These are phyloP conservation scores for Selene dorsalis DNA, from an alignment of 2,797 vertebrate species.

Conservation along the genomic window DNA sequence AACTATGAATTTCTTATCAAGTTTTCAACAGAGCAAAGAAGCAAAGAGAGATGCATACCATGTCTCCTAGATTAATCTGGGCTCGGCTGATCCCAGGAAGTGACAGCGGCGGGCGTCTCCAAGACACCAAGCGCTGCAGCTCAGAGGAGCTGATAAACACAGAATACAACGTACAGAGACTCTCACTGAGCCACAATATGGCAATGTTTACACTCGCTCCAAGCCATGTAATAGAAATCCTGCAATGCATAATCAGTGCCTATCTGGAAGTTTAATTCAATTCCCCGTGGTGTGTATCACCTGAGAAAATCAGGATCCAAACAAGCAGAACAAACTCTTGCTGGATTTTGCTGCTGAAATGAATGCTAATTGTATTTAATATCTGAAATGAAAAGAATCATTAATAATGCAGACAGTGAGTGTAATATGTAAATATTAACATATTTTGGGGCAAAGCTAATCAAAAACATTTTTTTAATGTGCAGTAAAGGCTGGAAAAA, in stretches of 20 bases:
- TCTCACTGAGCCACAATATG: conserved; percentile 75
- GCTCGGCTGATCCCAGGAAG: conserved; percentile 62
- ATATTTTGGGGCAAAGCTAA: conserved; percentile 12
- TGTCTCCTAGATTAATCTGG: conserved; percentile 76
- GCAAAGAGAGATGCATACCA: conserved; percentile 51
- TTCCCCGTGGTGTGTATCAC: conserved; percentile 67
- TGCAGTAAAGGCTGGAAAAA: background rate
- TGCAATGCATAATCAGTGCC: conserved; percentile 68
- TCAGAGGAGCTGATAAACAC: conserved; percentile 63
- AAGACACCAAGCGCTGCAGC: conserved; percentile 37
- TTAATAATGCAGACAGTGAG: conserved; percentile 29
- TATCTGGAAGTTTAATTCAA: conserved; percentile 72
- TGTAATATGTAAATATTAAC: conserved; percentile 25
- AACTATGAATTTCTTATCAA: conserved; percentile 76
- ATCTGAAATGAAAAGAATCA: conserved; percentile 45
- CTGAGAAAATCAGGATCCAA: conserved; percentile 71
- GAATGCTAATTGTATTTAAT: conserved; percentile 34
- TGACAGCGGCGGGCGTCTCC: conserved; percentile 55
- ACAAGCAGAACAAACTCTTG: conserved; percentile 54
- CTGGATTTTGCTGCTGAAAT: conserved; percentile 40
- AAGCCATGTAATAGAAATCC: conserved; percentile 72
- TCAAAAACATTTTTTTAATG: conserved; percentile 8
- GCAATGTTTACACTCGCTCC: conserved; percentile 79
- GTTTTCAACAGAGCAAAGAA: conserved; percentile 67
- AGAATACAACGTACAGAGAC: conserved; percentile 52